Base-by-base conservation (phyloP, 2,797 vertebrate species). In the Phrynocephalus guinanensis region DNA sequence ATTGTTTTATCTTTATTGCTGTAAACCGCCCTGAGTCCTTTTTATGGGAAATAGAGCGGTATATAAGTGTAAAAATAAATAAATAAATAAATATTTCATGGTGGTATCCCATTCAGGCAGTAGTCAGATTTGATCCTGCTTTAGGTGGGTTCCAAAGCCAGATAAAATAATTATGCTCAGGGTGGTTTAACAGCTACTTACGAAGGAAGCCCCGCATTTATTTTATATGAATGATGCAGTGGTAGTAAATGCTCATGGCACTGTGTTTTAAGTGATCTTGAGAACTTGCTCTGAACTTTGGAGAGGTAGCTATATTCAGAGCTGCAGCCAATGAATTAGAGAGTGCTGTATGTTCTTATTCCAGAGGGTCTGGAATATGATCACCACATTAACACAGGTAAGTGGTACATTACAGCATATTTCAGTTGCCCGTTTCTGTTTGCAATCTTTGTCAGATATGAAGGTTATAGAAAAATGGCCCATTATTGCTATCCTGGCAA, bases 401-500 rank as follows among this genome's bases (percentile, higher is more conserved):
- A 67, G n/a, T 11, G 56, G 60, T n/a, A 73, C 8, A 10, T 10
- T 84, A 22, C 38, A 71, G 44, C 30, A 28, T 75, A 76, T 63
- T n/a, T 44, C 18, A 76, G 33, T 38, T 68, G 7, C 11, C 78
- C 22, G 0, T 79, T 79, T 84, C 77, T 75, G 24, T 52, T 81
- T 76, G 78, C 71, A 16, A 68, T 67, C 78, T 85, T 76, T 71
- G 44, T 44, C 77, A 67, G 30, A 75, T 76, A 48, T 75, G 71
- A 85, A 85, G 83, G 16, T 81, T 70, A 82, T 38, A 81, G 70
- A 38, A 76, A 70, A 56, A 20, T 85, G 9, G 24, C 60, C 56
- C 18, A 30, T 81, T 81, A 30, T 81, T 81, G 73, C 60, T 81
- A 38, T 52, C 60, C 83, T 82, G 71, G 50, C 71, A 82, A 82